A percentile compares a stretch with the other conserved stretches of the same genome.
phyloP scores from a whole-genome alignment of 1,140 invertebrate species.

The Trachymyrmex septentrionalis region DNA sequence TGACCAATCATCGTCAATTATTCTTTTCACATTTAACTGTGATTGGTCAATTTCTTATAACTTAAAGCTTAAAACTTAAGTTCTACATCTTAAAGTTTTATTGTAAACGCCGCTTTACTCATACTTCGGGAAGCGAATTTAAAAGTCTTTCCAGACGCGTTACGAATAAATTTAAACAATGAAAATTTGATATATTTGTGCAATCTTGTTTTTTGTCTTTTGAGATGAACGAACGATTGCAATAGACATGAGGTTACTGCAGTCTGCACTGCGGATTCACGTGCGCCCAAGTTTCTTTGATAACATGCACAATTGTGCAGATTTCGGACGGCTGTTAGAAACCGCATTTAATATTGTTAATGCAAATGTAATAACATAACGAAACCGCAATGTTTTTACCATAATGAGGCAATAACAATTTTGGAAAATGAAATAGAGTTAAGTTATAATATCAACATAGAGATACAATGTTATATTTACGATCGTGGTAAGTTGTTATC shows the following conservation, averaged over 20 bases:
- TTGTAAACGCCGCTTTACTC: neutral
- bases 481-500: neutral
- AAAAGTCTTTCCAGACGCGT: neutral
- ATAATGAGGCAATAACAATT: conserved; percentile 20
- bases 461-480: neutral
- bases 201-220: conserved; percentile 11
- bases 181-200: neutral
- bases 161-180: neutral
- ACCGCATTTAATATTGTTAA: neutral
- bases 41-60: too few relatives aligned
- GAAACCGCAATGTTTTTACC: neutral
- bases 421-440: neutral
- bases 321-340: neutral
- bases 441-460: neutral
- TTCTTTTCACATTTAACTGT: too few relatives aligned
- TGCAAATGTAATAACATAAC: neutral
- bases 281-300: conserved; percentile 60
- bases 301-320: conserved; percentile 14
- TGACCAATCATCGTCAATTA: too few relatives aligned
- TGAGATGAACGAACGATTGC: conserved; percentile 59
- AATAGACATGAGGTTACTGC: conserved; percentile 73
- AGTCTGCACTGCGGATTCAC: conserved; percentile 81
- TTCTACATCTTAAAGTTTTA: too few relatives aligned
- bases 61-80: too few relatives aligned
- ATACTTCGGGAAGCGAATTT: neutral